These are phyloP conservation scores for Argyresthia albistria DNA, from an alignment of 2,888 invertebrate species.

Conservation along the genomic window DNA sequence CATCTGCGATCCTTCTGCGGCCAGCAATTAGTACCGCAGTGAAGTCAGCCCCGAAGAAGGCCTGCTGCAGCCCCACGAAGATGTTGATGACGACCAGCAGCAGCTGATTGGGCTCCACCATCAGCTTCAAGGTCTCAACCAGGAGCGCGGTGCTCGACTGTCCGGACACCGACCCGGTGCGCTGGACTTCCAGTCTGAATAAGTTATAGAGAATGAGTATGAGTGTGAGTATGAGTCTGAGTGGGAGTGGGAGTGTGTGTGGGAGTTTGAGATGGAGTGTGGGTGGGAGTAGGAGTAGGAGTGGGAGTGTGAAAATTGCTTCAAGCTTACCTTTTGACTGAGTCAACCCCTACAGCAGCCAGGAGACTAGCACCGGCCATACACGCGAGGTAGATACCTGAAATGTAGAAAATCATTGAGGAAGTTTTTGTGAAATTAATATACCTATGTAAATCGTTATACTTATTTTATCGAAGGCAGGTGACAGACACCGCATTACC, in stretches of 20 bases:
- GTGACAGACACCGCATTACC: no score
- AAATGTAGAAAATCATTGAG: no score
- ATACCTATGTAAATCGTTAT: no score
- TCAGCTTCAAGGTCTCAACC: conserved; percentile 71
- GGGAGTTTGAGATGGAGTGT: background rate
- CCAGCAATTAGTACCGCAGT: conserved; percentile 38
- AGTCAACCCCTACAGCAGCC: conserved; percentile 75
- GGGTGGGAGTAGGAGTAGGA: background rate
- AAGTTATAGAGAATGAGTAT: background rate
- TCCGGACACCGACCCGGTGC: conserved; percentile 38
- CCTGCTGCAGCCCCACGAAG: conserved; percentile 79
- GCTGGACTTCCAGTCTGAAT: conserved; percentile 16
- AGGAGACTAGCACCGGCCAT: conserved; percentile 74
- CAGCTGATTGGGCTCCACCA: conserved; percentile 72
- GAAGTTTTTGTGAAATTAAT: no score
- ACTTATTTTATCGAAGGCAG: no score
- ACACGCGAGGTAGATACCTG: conserved; percentile 74
- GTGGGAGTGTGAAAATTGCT: background rate
- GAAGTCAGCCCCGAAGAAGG: conserved; percentile 75
- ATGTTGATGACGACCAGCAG: conserved; percentile 77
- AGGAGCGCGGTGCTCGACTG: conserved; percentile 54
- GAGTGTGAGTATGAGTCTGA: background rate
- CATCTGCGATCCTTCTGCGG: no score
- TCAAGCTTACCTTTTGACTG: conserved; percentile 59
- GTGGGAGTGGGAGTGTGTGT: no score